phyloP scores from a whole-genome alignment of 2,113 vertebrate genomes.

The Nibea albiflora region DNA sequence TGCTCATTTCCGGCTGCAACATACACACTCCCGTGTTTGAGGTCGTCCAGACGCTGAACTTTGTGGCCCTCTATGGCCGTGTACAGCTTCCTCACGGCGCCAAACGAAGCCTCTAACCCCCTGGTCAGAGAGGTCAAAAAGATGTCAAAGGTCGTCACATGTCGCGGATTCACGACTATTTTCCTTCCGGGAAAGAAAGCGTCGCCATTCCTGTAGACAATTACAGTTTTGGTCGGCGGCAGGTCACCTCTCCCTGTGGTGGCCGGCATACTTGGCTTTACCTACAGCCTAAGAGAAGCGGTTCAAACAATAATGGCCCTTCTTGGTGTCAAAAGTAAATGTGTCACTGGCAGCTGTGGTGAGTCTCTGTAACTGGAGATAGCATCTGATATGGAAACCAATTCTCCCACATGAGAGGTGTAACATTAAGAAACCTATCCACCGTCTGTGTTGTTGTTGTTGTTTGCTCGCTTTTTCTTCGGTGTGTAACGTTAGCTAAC shows the following conservation, averaged over 20 bases:
- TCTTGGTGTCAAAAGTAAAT: conserved; percentile 36
- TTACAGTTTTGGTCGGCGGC: conserved; percentile 78
- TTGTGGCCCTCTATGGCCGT: conserved; percentile 76
- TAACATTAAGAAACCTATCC: conserved; percentile 47
- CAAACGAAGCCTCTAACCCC: conserved; percentile 76
- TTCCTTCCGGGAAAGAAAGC: conserved; percentile 80
- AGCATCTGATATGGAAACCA: conserved; percentile 58
- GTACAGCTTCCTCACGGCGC: conserved; percentile 84
- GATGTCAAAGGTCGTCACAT: conserved; percentile 80
- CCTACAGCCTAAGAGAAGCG: not conserved
- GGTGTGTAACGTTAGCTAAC: not conserved
- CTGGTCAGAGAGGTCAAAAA: conserved; percentile 80
- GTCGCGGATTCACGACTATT: conserved; percentile 78
- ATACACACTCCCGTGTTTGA: conserved; percentile 78
- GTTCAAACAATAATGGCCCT: not conserved
- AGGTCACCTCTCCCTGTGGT: conserved; percentile 26
- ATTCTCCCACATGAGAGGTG: conserved; percentile 44
- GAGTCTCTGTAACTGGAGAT: conserved; percentile 52
- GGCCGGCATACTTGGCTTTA: conserved; percentile 27
- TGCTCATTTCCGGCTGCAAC: conserved; percentile 84
- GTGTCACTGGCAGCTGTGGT: conserved; percentile 12
- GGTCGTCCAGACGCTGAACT: conserved; percentile 70
- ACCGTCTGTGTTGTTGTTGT: conserved; percentile 1
- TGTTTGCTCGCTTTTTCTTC: not conserved
- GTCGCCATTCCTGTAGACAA: conserved; percentile 85